These are phyloP conservation scores for Diachasmimorpha longicaudata DNA, from an alignment of 1,140 invertebrate genomes.

Conservation along the genomic window DNA sequence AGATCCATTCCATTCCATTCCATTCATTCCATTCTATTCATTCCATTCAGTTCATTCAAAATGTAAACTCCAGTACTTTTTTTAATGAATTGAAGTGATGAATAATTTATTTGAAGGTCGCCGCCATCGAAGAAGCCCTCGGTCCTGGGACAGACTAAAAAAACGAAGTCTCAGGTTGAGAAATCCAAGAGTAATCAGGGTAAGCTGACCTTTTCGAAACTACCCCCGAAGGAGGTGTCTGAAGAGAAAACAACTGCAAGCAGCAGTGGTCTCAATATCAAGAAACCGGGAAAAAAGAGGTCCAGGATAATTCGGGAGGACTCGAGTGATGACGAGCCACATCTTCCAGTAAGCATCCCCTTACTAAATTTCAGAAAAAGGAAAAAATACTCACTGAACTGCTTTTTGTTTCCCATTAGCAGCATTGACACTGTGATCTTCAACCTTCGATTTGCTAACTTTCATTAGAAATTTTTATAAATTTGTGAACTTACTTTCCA, in stretches of 20 bases:
- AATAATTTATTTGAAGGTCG: constrained; percentile 29
- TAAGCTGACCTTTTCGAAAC: constrained; percentile 12
- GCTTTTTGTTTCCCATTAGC: too few relatives aligned
- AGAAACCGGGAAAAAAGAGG: constrained; percentile 31
- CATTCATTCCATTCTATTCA: too few relatives aligned
- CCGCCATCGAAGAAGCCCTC: constrained; percentile 30
- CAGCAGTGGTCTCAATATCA: neutral
- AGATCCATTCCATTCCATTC: too few relatives aligned
- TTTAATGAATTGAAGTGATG: too few relatives aligned
- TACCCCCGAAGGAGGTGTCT: constrained; percentile 9
- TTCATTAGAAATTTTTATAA: too few relatives aligned
- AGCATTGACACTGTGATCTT: too few relatives aligned
- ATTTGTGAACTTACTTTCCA: too few relatives aligned
- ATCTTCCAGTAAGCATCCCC: constrained; percentile 42
- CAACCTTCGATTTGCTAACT: too few relatives aligned
- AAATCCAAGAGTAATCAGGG: constrained; percentile 11
- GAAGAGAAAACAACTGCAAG: constrained; percentile 22
- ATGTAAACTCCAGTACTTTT: too few relatives aligned
- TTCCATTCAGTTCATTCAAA: too few relatives aligned
- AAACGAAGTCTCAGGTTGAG: constrained; percentile 15
- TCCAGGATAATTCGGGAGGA: constrained; percentile 40
- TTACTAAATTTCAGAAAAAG: too few relatives aligned
- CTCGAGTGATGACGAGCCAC: constrained; percentile 49
- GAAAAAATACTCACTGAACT: too few relatives aligned
- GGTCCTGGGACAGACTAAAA: constrained; percentile 21